Percentiles rank a stretch among this genome's conserved stretches.
Conservation (phyloP, 2,113 vertebrate genomes). For the Megaptera novaeangliae region DNA sequence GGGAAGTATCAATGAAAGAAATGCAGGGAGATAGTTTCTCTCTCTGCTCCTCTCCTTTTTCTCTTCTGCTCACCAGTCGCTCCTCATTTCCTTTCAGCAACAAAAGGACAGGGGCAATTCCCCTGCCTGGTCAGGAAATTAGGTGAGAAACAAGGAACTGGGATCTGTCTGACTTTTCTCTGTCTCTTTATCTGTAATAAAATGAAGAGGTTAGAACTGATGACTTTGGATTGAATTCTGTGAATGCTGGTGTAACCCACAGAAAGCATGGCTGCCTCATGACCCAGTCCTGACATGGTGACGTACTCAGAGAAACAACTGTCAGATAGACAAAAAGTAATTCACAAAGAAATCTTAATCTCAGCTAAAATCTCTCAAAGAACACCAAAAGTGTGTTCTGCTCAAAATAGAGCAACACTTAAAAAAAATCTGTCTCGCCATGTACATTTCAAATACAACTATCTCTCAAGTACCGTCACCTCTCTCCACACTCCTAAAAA, state of each 20-base stretch:
- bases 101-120: neutral
- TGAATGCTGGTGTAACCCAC: neutral
- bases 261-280: neutral
- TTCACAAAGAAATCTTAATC: neutral
- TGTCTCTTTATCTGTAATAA: neutral
- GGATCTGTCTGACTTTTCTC: neutral
- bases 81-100: neutral
- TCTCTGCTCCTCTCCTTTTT: neutral
- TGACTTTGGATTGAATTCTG: neutral
- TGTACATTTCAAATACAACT: neutral
- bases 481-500: neutral
- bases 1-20: rapidly evolving
- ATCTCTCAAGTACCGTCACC: neutral
- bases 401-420: neutral
- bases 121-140: neutral
- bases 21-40: neutral
- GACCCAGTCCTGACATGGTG: neutral
- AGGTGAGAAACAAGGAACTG: neutral
- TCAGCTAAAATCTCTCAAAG: neutral
- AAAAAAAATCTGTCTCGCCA: neutral
- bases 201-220: neutral
- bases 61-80: neutral
- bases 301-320: neutral
- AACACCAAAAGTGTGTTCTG: neutral
- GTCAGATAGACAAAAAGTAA: neutral